Conservation (phyloP, 2,888 invertebrate genomes). For the Tuta absoluta region DNA sequence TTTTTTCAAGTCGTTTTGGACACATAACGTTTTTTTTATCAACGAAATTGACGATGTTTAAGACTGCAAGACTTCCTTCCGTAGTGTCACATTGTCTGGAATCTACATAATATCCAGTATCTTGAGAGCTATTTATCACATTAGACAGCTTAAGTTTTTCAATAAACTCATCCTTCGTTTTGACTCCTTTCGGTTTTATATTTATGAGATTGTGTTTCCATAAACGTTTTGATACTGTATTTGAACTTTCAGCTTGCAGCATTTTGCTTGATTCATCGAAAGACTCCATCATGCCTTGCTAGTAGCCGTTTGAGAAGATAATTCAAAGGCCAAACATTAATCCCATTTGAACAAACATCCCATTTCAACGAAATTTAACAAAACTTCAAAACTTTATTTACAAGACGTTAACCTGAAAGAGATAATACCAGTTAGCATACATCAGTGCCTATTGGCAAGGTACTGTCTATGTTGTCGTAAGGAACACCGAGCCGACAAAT, state of each 20-base stretch:
- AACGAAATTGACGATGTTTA: constrained; percentile 49
- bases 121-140: neutral
- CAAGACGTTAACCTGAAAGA: constrained; percentile 31
- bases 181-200: neutral
- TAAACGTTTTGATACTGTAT: neutral
- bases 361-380: too few species aligned
- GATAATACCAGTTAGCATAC: neutral
- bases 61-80: constrained; percentile 42
- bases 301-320: neutral
- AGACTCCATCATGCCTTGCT: constrained; percentile 44
- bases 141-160: neutral
- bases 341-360: constrained; percentile 27
- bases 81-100: constrained; percentile 30
- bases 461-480: too few species aligned
- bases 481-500: too few species aligned
- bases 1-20: neutral
- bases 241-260: neutral
- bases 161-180: neutral
- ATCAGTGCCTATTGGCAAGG: too few species aligned
- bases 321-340: constrained; percentile 28
- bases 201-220: neutral
- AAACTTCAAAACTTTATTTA: constrained; percentile 34
- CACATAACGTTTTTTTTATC: constrained; percentile 38
- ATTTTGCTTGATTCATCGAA: constrained; percentile 34
- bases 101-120: neutral